Base-by-base conservation (phyloP, 2,888 invertebrate species). In the Steinernema scapterisci region DNA sequence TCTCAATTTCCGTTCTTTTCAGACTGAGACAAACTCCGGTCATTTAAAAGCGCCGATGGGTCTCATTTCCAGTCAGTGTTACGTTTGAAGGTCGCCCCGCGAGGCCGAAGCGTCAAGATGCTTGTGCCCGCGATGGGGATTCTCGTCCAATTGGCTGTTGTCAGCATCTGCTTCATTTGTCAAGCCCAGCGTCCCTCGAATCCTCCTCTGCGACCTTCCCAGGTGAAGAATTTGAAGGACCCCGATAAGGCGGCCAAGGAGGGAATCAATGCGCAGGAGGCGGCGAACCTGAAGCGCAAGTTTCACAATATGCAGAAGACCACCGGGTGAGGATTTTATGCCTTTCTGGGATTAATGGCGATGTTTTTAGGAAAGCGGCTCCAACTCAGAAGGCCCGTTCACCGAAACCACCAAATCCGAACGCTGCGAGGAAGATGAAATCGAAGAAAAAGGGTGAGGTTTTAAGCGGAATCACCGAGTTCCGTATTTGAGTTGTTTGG, bases 121-220 rank as follows among this genome's bases (percentile, higher is more conserved):
- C 27, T 63, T 25, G 63, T 63, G 63, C 63, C 21, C 6, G 7
- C 27, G 31, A 2, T 63, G 63, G 63, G n/a, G 63, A 13, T 63
- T 31, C 63, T 63, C 63, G 63, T 63, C 63, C 63, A 63, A 16
- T 19, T 63, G 63, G 63, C 63, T 16, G 38, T 63, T 27, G 63
- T 27, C 63, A 63, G 63, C 63, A 5, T 63, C 63, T 63, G 63
- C 63, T 7, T 63, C 63, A 31, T 63, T 27, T 63, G 63, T 13
- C 63, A 63, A 63, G 63, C 63, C 31, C 27, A 63, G 23, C 38
- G 38, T 9, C 38, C 38, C 38, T 38, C 38, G 38, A 38, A 38
- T 38, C 9, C 38, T 38, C 27, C 25, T 27, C 48, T 2, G 48
- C 3, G 13, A 9, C 38, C 54, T 3, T 19, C 21, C 11, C 19